These are phyloP conservation scores for Stichodactyla mertensii DNA, from an alignment of 64 coral and sea anemone species.

Conservation along the genomic window DNA sequence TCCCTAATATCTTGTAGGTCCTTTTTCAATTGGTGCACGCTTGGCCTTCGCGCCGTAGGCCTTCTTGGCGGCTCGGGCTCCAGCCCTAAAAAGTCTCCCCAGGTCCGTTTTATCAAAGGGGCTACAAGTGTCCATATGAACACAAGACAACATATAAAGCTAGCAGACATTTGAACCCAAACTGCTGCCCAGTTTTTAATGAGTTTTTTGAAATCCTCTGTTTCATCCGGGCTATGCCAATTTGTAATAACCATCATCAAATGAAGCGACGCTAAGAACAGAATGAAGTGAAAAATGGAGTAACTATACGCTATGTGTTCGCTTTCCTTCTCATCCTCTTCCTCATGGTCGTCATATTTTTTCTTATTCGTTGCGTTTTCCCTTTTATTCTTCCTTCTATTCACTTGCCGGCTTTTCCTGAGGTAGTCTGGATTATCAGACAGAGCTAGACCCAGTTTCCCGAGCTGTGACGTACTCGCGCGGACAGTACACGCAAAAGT, in stretches of 20 bases:
- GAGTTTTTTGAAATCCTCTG: slow-evolving; percentile 84
- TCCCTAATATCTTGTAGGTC: slow-evolving; percentile 48
- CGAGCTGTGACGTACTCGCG: slow-evolving; percentile 86
- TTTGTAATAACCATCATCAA: slow-evolving; percentile 93
- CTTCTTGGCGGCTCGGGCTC: slow-evolving; percentile 26
- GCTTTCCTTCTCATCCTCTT: slow-evolving; percentile 27
- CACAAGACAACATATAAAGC: slow-evolving; percentile 87
- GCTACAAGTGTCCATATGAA: slow-evolving; percentile 96
- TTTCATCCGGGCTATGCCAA: slow-evolving; percentile 94
- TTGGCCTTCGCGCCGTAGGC: slow-evolving; percentile 66
- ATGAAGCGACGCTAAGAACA: slow-evolving; percentile 77
- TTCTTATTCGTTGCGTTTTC: slow-evolving; percentile 9
- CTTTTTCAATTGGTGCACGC: slow-evolving; percentile 56
- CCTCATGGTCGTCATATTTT: slow-evolving; percentile 8
- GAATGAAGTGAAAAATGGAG: slow-evolving; percentile 83
- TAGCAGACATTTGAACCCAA: slow-evolving; percentile 94
- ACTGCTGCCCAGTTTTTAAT: slow-evolving; percentile 96
- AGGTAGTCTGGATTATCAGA: slow-evolving; percentile 59
- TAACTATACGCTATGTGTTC: slow-evolving; percentile 81
- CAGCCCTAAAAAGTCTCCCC: slow-evolving; percentile 83
- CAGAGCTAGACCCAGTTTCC: slow-evolving; percentile 69
- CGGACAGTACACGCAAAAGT: slow-evolving; percentile 93
- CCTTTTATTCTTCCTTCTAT: slow-evolving; percentile 25
- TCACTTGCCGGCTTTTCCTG: slow-evolving; percentile 18
- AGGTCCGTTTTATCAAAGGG: slow-evolving; percentile 75